These are phyloP conservation scores for Eristalis arbustorum DNA, from an alignment of 2,888 invertebrate genomes.

Conservation along the genomic window DNA sequence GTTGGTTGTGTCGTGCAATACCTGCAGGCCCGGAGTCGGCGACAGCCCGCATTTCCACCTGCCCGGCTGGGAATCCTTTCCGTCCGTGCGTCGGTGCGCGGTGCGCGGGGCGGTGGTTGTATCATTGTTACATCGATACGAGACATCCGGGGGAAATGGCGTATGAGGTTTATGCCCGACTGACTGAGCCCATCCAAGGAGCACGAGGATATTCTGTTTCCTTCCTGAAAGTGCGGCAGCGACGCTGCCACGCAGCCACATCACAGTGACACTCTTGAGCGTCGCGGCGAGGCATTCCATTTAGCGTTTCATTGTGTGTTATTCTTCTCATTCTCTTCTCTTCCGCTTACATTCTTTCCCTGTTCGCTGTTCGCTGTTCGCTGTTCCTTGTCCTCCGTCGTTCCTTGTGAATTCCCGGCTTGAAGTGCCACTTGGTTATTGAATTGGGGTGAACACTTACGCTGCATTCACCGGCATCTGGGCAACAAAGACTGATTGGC, in stretches of 20 bases:
- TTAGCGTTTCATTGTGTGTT: slow-evolving; percentile 55
- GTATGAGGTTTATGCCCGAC: slow-evolving; percentile 58
- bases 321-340: background rate
- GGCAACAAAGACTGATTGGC: slow-evolving; percentile 48
- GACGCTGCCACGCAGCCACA: slow-evolving; percentile 35
- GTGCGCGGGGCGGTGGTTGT: slow-evolving; percentile 32
- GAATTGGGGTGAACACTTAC: slow-evolving; percentile 60
- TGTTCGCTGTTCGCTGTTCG: slow-evolving; percentile 12
- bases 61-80: slow-evolving; percentile 43
- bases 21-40: slow-evolving; percentile 57
- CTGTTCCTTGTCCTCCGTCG: no score
- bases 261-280: slow-evolving; percentile 64
- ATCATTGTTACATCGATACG: slow-evolving; percentile 71
- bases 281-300: slow-evolving; percentile 60
- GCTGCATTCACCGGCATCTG: slow-evolving; percentile 59
- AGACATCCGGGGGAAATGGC: slow-evolving; percentile 70
- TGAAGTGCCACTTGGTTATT: slow-evolving; percentile 63
- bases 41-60: slow-evolving; percentile 63
- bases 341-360: slow-evolving; percentile 15
- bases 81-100: background rate
- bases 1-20: slow-evolving; percentile 25
- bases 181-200: slow-evolving; percentile 52
- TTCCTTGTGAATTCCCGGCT: slow-evolving; percentile 47
- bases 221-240: slow-evolving; percentile 41
- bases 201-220: slow-evolving; percentile 70